phyloP scores from a whole-genome alignment of 2,888 invertebrate species.

The Aspidiotus rigidus region DNA sequence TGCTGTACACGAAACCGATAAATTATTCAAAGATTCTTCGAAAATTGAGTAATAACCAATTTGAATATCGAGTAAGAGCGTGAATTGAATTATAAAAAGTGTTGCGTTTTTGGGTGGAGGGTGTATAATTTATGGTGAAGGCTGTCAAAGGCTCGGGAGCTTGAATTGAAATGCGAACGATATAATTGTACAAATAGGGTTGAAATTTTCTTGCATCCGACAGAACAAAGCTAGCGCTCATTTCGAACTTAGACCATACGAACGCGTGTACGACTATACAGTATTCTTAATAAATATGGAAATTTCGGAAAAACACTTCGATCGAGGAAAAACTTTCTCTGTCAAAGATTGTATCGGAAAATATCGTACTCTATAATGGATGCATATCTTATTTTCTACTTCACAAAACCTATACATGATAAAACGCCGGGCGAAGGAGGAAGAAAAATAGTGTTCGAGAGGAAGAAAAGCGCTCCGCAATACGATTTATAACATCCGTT shows the following conservation, averaged over 20 bases:
- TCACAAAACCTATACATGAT: not conserved
- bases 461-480: constrained; percentile 18
- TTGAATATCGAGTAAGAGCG: no score
- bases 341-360: constrained; percentile 9
- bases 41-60: no score
- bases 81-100: no score
- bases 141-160: no score
- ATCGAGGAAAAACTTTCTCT: not conserved
- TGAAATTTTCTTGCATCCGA: no score
- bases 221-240: no score
- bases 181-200: no score
- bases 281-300: constrained; percentile 20
- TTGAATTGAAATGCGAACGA: no score
- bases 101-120: no score
- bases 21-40: no score
- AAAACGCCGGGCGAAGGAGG: not conserved
- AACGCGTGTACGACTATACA: not conserved
- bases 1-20: no score
- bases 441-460: not conserved
- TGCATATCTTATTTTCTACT: constrained; percentile 27
- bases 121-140: no score
- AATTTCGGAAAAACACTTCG: constrained; percentile 12
- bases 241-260: not conserved
- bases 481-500: constrained; percentile 32
- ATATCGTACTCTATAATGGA: constrained; percentile 2